Evolutionary conservation across 2,113 vertebrate species (phyloP).

Genomic region (Amblyornis subalaris): DNA sequence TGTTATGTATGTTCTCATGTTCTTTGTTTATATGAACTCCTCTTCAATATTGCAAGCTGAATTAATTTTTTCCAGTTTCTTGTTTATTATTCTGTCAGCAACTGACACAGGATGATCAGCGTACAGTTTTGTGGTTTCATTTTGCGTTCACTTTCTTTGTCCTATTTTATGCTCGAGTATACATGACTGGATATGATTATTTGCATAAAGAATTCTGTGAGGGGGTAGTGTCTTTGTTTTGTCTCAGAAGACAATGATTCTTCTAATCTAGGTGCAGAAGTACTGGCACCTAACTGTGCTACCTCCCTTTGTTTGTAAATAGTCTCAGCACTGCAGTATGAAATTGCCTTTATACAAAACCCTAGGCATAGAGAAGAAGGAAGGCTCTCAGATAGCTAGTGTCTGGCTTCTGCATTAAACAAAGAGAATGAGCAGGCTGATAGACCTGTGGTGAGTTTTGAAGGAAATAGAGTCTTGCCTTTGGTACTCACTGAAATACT

Average conservation of each 20-base stretch:
- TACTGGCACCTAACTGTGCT: not conserved
- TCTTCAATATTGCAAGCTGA: not conserved
- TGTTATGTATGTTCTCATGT: not conserved
- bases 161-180: not conserved
- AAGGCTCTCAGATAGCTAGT: not conserved
- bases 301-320: not conserved
- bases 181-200: not conserved
- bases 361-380: not conserved
- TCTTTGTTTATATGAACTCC: not conserved
- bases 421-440: not conserved
- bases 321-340: not conserved
- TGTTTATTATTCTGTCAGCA: not conserved
- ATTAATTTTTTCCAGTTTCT: not conserved
- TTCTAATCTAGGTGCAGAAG: not conserved
- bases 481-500: not conserved
- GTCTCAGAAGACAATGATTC: not conserved
- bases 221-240: not conserved
- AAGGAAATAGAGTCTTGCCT: not conserved
- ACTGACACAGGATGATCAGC: not conserved
- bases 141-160: not conserved
- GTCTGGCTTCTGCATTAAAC: not conserved
- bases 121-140: not conserved
- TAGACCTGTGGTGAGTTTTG: not conserved
- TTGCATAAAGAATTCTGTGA: not conserved
- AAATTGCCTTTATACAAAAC: not conserved